Conservation (phyloP, 2,888 invertebrate genomes). For the Trissolcus japonicus region DNA sequence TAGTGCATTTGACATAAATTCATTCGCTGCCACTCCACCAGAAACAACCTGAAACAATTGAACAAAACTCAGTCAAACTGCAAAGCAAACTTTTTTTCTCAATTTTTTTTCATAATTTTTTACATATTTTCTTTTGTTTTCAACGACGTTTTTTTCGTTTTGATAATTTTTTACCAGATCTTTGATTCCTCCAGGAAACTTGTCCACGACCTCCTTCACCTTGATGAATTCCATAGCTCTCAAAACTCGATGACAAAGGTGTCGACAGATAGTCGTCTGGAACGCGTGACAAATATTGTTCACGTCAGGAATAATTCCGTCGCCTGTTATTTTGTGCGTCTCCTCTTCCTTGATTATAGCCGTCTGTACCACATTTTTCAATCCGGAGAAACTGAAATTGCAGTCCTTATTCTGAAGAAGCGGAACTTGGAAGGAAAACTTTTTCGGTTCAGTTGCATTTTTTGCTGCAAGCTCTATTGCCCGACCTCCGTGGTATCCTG, state of each 20-base stretch:
- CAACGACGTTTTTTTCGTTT: no score
- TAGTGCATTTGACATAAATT: conserved; percentile 85
- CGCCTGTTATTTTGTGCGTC: conserved; percentile 80
- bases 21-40: conserved; percentile 97
- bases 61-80: not conserved
- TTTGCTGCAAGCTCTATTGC: conserved; percentile 90
- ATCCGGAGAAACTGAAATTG: conserved; percentile 93
- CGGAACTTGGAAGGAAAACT: conserved; percentile 83
- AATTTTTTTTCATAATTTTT: no score
- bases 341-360: conserved; percentile 80
- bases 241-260: conserved; percentile 88
- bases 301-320: conserved; percentile 85
- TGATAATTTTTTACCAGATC: conserved; percentile 81
- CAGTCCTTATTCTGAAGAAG: conserved; percentile 84
- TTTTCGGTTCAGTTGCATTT: conserved; percentile 80
- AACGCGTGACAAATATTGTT: conserved; percentile 91
- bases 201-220: conserved; percentile 76
- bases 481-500: conserved; percentile 87
- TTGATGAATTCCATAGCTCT: conserved; percentile 86
- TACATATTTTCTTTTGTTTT: no score
- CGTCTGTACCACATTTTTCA: conserved; percentile 81
- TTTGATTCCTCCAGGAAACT: conserved; percentile 80
- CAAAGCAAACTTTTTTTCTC: not conserved
- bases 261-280: conserved; percentile 84
- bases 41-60: conserved; percentile 84